Evolutionary conservation across 2,888 invertebrate species (phyloP), one percentile per base, ranked within the genome.

Genomic region (Eurois occulta): DNA sequence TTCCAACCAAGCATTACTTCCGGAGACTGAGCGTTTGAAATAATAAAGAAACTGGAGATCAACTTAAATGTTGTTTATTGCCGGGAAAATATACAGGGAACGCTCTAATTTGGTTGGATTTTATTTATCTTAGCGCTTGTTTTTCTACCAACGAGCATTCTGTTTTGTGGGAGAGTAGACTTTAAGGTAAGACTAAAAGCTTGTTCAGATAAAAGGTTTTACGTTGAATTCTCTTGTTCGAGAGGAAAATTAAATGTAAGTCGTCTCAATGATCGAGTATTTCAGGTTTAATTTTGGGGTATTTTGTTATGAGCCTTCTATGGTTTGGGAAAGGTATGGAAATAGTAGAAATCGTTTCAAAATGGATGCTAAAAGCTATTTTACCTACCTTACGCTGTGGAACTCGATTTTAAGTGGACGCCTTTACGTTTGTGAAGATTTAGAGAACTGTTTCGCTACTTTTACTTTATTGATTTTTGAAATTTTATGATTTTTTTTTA

Each of bases 31-130:
- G 70, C 73, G 84, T 84, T 80, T 78, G 72, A 87, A 87, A 87
- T 86, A 87, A 87, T 85, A 85, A 85, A 86, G 83, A 87, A 85
- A 76, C 75, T 55, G 69, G 75, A 85, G 84, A 87, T 87, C 82
- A 86, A 86, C 69, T 76, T 86, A 86, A 86, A 87, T 75, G 84
- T 86, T 87, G 87, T 87, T 87, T 87, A 87, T 77, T 79, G 74
- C 72, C 71, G 13, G 43, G 65, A 65, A 80, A 84, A 87, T 84
- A 68, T 80, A 86, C 74, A 58, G 58, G 64, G 74, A 77, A 62
- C 60, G 80, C 43, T 83, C 81, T 85, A 86, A 86, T 82, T 87
- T 84, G 69, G 68, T 84, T 68, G 74, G 75, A 80, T 79, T 86
- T 82, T 82, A 79, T 87, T 83, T 87, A 79, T 78, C 74, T 70